Evolutionary conservation across 2,888 invertebrate species (phyloP), one percentile per base, ranked within the genome.

Genomic region (Drosophila melanosoma): DNA sequence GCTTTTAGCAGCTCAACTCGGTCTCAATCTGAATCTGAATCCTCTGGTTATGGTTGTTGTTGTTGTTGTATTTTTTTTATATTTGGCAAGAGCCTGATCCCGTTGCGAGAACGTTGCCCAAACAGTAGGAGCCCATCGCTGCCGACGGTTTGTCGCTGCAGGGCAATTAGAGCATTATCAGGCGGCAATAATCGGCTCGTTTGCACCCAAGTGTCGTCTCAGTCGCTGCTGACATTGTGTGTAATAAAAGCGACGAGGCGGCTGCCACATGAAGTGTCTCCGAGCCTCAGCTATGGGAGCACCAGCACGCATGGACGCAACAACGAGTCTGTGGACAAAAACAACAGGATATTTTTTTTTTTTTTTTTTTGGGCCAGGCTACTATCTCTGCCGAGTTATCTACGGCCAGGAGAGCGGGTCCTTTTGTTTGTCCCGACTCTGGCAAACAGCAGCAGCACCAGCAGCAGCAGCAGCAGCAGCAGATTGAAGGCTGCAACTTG

Each of bases 161-260:
- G 79, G 86, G 90, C 87, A 89, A 89, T 89, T 89, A 89, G 83
- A 90, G 76, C 80, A 84, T 86, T 90, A 90, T 89, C 91, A 87
- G 83, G 87, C 90, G 82, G 82, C 84, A 87, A 87, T 87, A 90
- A 90, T 90, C 87, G 84, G 74, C 80, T 87, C 90, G 90, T 87
- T 90, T 87, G 87, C 86, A 90, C 88, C 90, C 86, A 81, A 86
- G 79, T 87, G 84, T 84, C 84, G 82, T 86, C 76, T 51, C 63
- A 49, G 81, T 76, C 63, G 62, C 52, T 63, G 81, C 77, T 83
- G 78, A 76, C 76, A 81, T 76, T 82, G 74, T 78, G 81, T 70
- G 79, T 67, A 76, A 82, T 87, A 87, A 88, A 83, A 79, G 74
- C 71, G 69, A 67, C 45, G 66, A 65, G 57, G 63, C 58, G 58